These are phyloP conservation scores for Latrodectus geometricus DNA, from an alignment of 1,140 invertebrate genomes.

Conservation along the genomic window DNA sequence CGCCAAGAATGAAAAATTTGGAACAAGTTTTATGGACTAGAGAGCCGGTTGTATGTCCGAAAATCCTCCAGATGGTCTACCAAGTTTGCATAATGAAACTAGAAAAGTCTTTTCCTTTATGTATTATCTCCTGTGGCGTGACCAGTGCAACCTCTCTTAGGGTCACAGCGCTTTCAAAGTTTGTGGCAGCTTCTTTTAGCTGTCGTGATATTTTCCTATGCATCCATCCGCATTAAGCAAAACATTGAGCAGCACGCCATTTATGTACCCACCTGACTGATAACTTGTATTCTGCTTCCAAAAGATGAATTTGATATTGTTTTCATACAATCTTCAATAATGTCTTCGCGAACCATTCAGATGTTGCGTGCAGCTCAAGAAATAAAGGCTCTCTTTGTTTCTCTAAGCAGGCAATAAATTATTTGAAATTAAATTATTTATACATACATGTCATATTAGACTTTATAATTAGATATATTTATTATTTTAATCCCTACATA, in stretches of 20 bases:
- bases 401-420: too few relatives aligned
- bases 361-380: too few relatives aligned
- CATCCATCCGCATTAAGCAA: conserved; percentile 7
- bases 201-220: conserved; percentile 15
- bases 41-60: conserved; percentile 26
- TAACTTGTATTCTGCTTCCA: conserved; percentile 5
- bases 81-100: conserved; percentile 56
- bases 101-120: conserved; percentile 34
- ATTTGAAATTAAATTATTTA: too few relatives aligned
- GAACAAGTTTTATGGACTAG: conserved; percentile 32
- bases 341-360: too few relatives aligned
- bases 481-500: too few relatives aligned
- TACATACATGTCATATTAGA: too few relatives aligned
- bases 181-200: conserved; percentile 26
- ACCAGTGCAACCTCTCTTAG: neutral
- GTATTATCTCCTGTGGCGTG: conserved; percentile 43
- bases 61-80: conserved; percentile 40
- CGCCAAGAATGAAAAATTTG: conserved; percentile 24
- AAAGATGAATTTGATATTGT: neutral
- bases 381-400: too few relatives aligned
- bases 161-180: conserved; percentile 39
- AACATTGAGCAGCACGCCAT: conserved; percentile 49
- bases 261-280: conserved; percentile 10
- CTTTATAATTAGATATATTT: too few relatives aligned
- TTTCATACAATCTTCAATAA: neutral